Percentiles rank a stretch among this genome's conserved stretches.
These are phyloP conservation scores for Epizoanthus ramosus DNA, from an alignment of 92 coral and sea anemone species.

Conservation along the genomic window DNA sequence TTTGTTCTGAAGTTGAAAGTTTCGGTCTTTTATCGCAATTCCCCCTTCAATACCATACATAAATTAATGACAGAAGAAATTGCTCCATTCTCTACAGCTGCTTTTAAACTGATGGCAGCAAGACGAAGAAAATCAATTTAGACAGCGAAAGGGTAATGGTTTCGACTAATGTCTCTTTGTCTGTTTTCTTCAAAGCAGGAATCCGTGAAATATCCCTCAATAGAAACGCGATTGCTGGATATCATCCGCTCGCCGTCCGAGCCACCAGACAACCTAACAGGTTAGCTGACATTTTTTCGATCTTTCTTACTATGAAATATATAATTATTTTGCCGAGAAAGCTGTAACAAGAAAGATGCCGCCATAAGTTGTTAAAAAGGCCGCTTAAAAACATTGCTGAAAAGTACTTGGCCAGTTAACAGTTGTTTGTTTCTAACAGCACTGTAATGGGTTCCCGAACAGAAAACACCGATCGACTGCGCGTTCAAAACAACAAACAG, in stretches of 20 bases:
- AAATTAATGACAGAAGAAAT: slow-evolving; percentile 85
- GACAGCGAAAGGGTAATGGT: slow-evolving; percentile 21
- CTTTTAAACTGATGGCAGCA: slow-evolving; percentile 58
- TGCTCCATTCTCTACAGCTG: slow-evolving; percentile 77
- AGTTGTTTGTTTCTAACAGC: slow-evolving; percentile 48
- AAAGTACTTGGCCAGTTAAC: slow-evolving; percentile 41
- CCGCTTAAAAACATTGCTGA: slow-evolving; percentile 11
- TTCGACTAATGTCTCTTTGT: slow-evolving; percentile 40
- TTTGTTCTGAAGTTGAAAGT: slow-evolving; percentile 49
- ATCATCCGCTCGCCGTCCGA: slow-evolving; percentile 97
- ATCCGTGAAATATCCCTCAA: slow-evolving; percentile 90
- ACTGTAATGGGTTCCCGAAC: slow-evolving; percentile 44
- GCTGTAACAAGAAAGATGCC: not conserved
- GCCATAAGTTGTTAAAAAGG: slow-evolving; percentile 6
- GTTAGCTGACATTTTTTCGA: slow-evolving; percentile 53
- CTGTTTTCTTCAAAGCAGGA: slow-evolving; percentile 63
- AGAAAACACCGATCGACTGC: slow-evolving; percentile 46
- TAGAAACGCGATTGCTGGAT: slow-evolving; percentile 95
- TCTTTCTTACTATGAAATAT: slow-evolving; percentile 33
- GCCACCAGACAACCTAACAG: slow-evolving; percentile 94
- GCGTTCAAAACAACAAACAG: slow-evolving; percentile 38
- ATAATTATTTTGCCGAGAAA: slow-evolving; percentile 6
- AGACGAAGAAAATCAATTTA: slow-evolving; percentile 29
- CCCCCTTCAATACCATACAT: slow-evolving; percentile 80
- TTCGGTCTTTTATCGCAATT: slow-evolving; percentile 50